Percentiles rank a stretch among this genome's conserved stretches.
These are phyloP conservation scores for Tapirus indicus DNA, from an alignment of 2,797 vertebrate genomes.

Conservation along the genomic window DNA sequence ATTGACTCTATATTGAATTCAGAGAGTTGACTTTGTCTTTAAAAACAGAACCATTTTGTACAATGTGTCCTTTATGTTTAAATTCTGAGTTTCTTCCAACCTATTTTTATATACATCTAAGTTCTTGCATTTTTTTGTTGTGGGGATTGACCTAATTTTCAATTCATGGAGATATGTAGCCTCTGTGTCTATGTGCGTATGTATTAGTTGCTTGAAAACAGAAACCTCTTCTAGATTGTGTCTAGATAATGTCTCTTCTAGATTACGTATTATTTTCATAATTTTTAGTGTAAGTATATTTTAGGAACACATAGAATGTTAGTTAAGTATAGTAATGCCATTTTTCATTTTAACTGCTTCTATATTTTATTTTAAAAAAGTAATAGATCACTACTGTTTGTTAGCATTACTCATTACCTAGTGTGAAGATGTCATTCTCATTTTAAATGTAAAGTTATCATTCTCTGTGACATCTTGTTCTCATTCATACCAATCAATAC, in stretches of 20 bases:
- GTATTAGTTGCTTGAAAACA: slow-evolving; percentile 10
- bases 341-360: slow-evolving; percentile 57
- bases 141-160: not conserved
- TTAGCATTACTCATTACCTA: not conserved
- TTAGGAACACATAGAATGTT: not conserved
- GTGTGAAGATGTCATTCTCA: not conserved
- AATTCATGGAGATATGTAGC: not conserved
- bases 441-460: slow-evolving; percentile 43
- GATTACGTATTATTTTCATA: slow-evolving; percentile 6
- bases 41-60: not conserved
- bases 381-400: not conserved
- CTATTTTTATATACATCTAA: not conserved
- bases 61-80: not conserved
- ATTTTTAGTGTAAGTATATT: not conserved
- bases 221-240: not conserved
- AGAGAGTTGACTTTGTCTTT: slow-evolving; percentile 35
- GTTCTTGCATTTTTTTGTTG: not conserved
- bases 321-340: slow-evolving; percentile 16
- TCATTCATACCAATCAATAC: slow-evolving; percentile 26
- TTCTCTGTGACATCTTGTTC: not conserved
- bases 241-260: not conserved
- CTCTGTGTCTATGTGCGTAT: not conserved
- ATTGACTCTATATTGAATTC: not conserved
- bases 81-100: not conserved
- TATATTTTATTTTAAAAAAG: slow-evolving; percentile 53